A percentile compares a stretch with the other conserved stretches of the same genome.
phyloP scores from a whole-genome alignment of 2,113 vertebrate species.

The Suricata suricatta region DNA sequence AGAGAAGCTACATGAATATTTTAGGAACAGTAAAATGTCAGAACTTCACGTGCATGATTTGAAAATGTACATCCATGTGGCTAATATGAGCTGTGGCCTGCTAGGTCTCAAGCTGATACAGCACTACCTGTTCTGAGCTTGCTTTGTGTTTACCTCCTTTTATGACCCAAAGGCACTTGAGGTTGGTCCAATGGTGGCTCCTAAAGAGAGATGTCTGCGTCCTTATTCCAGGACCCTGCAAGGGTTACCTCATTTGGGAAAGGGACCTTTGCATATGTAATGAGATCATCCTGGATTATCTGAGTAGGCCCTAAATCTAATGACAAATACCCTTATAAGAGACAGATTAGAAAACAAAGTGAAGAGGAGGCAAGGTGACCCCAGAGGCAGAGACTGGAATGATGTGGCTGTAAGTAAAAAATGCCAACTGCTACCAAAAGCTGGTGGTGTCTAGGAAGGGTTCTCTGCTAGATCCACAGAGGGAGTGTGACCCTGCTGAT shows the following conservation, averaged over 20 bases:
- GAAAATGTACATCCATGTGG: background rate
- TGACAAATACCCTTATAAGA: background rate
- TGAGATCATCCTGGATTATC: background rate
- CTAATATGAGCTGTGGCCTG: background rate
- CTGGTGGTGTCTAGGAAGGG: background rate
- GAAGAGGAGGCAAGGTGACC: background rate
- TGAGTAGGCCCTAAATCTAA: background rate
- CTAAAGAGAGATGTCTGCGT: background rate
- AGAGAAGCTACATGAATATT: conserved; percentile 8
- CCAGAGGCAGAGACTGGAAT: background rate
- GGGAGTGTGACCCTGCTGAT: background rate
- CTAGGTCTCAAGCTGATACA: background rate
- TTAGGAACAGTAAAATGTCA: conserved; percentile 13
- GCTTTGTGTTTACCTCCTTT: background rate
- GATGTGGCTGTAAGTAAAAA: background rate
- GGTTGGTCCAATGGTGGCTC: too few species aligned
- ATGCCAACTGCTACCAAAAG: background rate
- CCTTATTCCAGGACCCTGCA: background rate
- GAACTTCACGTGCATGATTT: background rate
- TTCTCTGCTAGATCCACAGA: background rate
- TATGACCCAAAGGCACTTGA: background rate
- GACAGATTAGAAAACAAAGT: background rate
- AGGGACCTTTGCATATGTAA: background rate
- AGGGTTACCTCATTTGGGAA: background rate
- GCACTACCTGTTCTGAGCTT: background rate